Evolutionary conservation across 2,113 vertebrate genomes (phyloP), one percentile per base, ranked within the genome.

Genomic region (Cardinalis cardinalis): DNA sequence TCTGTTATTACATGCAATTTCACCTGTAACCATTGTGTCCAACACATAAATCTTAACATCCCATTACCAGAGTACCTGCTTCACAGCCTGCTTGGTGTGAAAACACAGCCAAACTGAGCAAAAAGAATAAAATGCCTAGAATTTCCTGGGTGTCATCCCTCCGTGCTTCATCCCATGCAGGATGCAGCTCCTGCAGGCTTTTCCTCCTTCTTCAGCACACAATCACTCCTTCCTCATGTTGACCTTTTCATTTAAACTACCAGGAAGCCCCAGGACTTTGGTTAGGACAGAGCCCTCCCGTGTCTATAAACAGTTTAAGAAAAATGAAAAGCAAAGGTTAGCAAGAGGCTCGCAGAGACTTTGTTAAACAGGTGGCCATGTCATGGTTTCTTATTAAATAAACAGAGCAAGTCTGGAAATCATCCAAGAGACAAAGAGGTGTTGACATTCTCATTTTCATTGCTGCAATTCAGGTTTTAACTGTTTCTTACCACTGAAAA

Each of bases 241-340:
- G 86, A 93, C 77, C 77, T 90, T 95, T 88, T 75, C 20, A 87
- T 93, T 84, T 69, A 64, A 87, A 90, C 65, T 53, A 82, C 66
- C 66, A 65, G 81, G 58, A 88, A 94, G 53, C 83, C 73, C 83
- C 49, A 75, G 34, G 68, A 63, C 31, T 83, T 15, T 28, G 14
- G 36, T 6, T 89, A 34, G 29, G 49, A 84, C n/a, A 36, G 69
- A 95, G 61, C 38, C 34, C 64, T 81, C 43, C 29, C 41, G 7
- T 43, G 80, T 72, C 44, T 91, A 55, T 55, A 84, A 89, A 81
- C 65, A 61, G 10, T 61, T 64, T 18, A 84, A 74, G 75, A 71
- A 84, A 91, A 90, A 94, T 58, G 32, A 84, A 71, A 93, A 38
- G 26, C 80, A 86, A 91, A 93, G 60, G 72, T 93, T 72, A 93